Base-by-base conservation (phyloP, 2,888 invertebrate genomes). In the Diachrysia chrysitis region DNA sequence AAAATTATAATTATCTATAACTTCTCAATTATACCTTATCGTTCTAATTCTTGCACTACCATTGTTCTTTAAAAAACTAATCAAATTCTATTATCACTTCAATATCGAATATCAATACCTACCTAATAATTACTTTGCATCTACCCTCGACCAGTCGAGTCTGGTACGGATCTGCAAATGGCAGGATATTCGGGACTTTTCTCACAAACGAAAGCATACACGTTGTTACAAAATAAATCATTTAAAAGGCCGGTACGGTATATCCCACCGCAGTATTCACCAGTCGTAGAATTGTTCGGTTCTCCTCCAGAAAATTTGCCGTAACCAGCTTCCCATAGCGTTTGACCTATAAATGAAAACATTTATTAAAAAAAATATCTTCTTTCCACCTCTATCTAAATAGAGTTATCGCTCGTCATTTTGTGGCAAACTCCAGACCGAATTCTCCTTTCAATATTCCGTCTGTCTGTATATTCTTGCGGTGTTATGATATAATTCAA, bases 241-340 rank as follows among this genome's bases (percentile, higher is more conserved):
- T 87, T 82, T 0, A 89, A 63, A 10, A 69, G 32, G 0, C 82
- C 89, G 0, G 57, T 57, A 1, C 88, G 74, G 66, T 80, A 84
- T 7, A 90, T 73, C 0, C 79, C 75, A 0, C 87, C 87, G 53
- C 89, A 91, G 65, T 16, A 85, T 69, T 90, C 85, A 0, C 85
- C 86, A 0, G 70, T 65, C 0, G 82, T 63, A 0, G 79, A 51
- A 70, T 88, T 86, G 59, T 88, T 84, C 0, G 90, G 89, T 58
- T 89, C 85, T 0, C 82, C 85, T 0, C n/a, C 56, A 0, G 73
- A 58, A 78, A 89, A 92, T 29, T 79, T 82, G 35, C 64, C 61
- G 60, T 84, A 92, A 0, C 91, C 91, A 0, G 90, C 89, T 17
- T 83, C 76, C 1, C 61, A 17, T 0, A 91, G 65, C 0, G 85